Evolutionary conservation across 2,797 vertebrate genomes (phyloP).

Genomic region (Intellagama lesueurii): DNA sequence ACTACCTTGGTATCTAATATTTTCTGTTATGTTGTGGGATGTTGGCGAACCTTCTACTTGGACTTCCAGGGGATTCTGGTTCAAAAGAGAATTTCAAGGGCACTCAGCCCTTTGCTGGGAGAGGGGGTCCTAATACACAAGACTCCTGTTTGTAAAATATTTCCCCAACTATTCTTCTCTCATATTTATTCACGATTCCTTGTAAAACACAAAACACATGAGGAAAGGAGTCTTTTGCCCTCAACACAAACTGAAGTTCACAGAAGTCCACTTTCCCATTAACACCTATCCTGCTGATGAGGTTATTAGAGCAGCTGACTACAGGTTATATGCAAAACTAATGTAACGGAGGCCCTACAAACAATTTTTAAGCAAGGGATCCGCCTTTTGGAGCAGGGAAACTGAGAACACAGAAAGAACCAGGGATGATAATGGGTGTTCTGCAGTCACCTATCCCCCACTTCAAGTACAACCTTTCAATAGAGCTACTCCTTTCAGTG

Average conservation of each 20-base stretch:
- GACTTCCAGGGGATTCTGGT: neutral
- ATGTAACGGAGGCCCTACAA: neutral
- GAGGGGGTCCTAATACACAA: neutral
- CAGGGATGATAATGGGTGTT: neutral
- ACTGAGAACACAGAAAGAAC: neutral
- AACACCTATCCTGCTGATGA: neutral
- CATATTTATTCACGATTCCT: neutral
- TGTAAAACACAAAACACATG: neutral
- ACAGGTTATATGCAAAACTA: neutral
- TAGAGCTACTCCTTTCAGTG: neutral
- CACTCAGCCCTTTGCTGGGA: conserved; percentile 4
- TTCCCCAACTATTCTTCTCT: neutral
- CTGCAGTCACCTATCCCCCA: neutral
- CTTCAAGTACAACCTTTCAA: neutral
- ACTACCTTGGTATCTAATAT: neutral
- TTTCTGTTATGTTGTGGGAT: neutral
- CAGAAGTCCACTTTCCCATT: conserved; percentile 15
- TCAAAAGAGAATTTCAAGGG: neutral
- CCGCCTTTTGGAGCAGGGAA: neutral
- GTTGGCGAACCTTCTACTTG: neutral
- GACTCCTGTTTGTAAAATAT: neutral
- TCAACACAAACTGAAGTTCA: neutral
- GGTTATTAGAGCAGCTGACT: neutral
- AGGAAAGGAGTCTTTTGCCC: neutral
- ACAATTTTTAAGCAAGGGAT: no score